These are phyloP conservation scores for Lophochroa leadbeateri DNA, from an alignment of 2,113 vertebrate species.

Conservation along the genomic window DNA sequence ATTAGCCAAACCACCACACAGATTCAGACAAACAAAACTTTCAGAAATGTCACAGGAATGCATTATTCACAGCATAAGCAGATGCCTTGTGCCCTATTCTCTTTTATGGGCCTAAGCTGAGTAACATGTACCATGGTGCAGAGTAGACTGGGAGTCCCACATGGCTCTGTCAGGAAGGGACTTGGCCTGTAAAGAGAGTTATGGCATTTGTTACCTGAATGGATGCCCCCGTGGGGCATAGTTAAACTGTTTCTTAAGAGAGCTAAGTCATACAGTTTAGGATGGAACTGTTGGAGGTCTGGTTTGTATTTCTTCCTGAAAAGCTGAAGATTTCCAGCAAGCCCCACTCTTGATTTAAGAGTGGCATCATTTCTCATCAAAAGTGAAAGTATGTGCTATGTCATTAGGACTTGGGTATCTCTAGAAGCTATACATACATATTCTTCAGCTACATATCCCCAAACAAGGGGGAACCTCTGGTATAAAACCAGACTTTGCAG, in stretches of 20 bases:
- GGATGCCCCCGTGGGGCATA: background rate
- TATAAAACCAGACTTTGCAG: background rate
- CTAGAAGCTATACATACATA: background rate
- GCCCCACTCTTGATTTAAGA: background rate
- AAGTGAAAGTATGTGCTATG: background rate
- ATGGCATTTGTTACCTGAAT: background rate
- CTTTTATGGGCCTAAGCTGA: background rate
- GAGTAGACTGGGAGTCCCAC: background rate
- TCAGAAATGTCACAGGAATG: background rate
- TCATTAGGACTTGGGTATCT: background rate
- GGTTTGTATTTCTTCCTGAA: background rate
- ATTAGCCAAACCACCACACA: background rate
- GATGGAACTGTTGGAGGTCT: background rate
- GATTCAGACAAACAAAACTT: background rate
- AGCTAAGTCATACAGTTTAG: background rate
- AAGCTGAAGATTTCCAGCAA: background rate
- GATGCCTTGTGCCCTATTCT: background rate
- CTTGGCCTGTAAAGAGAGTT: background rate
- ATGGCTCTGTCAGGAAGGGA: rapidly evolving
- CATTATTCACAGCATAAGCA: background rate
- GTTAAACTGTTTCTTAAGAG: background rate
- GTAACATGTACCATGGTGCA: background rate
- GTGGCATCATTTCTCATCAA: background rate
- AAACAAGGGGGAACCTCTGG: background rate
- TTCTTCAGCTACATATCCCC: background rate